A percentile compares a stretch with the other conserved stretches of the same genome.
phyloP scores from a whole-genome alignment of 2,113 vertebrate genomes.

The Cyprinodon tularosa region DNA sequence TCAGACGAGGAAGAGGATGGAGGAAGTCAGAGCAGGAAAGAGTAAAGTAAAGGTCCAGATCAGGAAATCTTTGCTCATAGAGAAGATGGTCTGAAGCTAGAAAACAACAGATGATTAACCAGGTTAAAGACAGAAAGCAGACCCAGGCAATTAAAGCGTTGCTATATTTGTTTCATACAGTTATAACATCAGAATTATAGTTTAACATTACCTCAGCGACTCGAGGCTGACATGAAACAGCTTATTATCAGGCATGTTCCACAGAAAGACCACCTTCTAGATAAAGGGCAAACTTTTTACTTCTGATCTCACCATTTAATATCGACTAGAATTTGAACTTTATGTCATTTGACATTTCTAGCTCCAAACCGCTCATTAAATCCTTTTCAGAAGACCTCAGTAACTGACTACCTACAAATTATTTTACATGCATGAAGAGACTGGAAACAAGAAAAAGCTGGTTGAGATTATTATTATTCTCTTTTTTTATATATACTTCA shows the following conservation, averaged over 20 bases:
- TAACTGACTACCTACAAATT: background rate
- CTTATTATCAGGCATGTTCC: background rate
- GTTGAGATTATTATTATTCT: background rate
- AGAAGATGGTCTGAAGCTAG: conserved; percentile 42
- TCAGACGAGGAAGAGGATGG: conserved; percentile 27
- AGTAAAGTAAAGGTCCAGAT: conserved; percentile 44
- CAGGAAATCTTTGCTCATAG: conserved; percentile 10
- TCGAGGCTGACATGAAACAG: background rate
- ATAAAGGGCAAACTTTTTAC: background rate
- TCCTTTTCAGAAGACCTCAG: background rate
- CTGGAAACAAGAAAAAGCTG: background rate
- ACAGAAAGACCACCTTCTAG: background rate
- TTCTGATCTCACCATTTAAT: background rate
- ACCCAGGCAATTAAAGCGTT: background rate
- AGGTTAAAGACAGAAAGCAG: conserved; percentile 2
- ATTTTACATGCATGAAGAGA: background rate
- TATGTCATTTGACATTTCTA: background rate
- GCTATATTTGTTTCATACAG: background rate
- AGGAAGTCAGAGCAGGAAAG: conserved; percentile 48
- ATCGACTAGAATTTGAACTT: background rate
- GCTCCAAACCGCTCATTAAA: background rate
- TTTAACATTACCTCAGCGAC: background rate
- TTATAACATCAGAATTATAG: background rate
- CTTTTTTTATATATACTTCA: too few species aligned
- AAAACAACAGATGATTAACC: background rate